These are phyloP conservation scores for Chaetodon trifasciatus DNA, from an alignment of 2,797 vertebrate species.

Conservation along the genomic window DNA sequence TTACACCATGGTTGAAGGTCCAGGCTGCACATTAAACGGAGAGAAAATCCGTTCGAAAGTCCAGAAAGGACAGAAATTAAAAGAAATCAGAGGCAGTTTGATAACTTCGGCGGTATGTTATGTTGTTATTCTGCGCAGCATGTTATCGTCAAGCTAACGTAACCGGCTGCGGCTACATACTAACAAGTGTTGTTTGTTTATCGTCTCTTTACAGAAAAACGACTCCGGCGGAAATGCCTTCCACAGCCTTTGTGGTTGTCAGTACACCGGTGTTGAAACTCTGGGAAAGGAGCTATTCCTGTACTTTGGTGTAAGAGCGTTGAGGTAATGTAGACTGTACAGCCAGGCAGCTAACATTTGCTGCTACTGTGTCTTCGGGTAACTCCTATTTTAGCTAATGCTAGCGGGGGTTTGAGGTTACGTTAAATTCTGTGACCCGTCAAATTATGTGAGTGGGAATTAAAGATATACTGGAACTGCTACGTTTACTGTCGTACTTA, in stretches of 20 bases:
- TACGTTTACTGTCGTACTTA: neutral
- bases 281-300: slow-evolving; percentile 96
- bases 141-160: neutral
- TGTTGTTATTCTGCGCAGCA: neutral
- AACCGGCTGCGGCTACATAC: neutral
- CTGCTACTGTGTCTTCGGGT: neutral
- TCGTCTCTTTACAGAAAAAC: slow-evolving; percentile 54
- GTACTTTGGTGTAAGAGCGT: slow-evolving; percentile 90
- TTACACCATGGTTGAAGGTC: slow-evolving; percentile 92
- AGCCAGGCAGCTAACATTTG: no score
- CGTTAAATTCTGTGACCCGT: neutral
- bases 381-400: no score
- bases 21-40: slow-evolving; percentile 89
- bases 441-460: neutral
- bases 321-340: slow-evolving; percentile 84
- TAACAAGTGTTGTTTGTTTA: neutral
- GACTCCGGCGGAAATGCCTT: slow-evolving; percentile 41
- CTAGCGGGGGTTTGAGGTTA: neutral
- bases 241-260: slow-evolving; percentile 69
- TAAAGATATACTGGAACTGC: neutral
- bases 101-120: slow-evolving; percentile 42
- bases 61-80: slow-evolving; percentile 85
- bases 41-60: slow-evolving; percentile 88
- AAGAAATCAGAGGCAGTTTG: slow-evolving; percentile 70
- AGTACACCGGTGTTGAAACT: slow-evolving; percentile 89